Evolutionary conservation across 2,797 vertebrate genomes (phyloP), one percentile per base, ranked within the genome.

Genomic region (Fistularia commersonii): DNA sequence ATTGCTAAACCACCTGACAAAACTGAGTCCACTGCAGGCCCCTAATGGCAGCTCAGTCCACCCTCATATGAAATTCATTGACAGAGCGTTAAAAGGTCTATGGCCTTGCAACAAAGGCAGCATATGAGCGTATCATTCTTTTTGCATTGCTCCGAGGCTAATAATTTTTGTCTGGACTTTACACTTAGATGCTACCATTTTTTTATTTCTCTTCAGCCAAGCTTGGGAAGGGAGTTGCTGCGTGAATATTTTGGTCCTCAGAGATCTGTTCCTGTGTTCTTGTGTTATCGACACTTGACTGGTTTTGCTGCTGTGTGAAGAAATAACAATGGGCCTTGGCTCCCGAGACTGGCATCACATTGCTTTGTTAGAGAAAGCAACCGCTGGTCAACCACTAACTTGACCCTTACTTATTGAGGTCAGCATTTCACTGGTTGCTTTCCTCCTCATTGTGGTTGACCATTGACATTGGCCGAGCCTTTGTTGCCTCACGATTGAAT

Each of bases 201-300:
- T 45, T 2, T 47, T 35, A 15, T 67, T 69, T 69, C n/a, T 12
- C 40, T 48, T 48, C 47, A 34, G 34, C 11, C n/a, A 37, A 13
- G 32, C 2, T 51, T 54, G 41, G 54, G 43, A 76, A 46, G 41
- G 42, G 57, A 42, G 42, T 9, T 59, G 55, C 46, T 6, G 31
- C 50, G 40, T 41, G 45, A 42, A 60, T 43, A 44, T 48, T 32
- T 31, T 14, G 5, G 49, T 45, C 53, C 60, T 51, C 63, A 54
- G 45, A 67, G 59, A 72, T 51, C 69, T 54, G 40, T 73, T 68
- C 64, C 48, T 45, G 40, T 45, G 56, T 67, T 67, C 35, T 52
- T 46, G 57, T 80, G 52, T 72, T 75, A 75, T 62, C 8, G 60
- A 72, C 70, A 75, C 69, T 62, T 70, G 52, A 71, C 55, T 69